Evolutionary conservation across 1,140 invertebrate genomes (phyloP), one percentile per base, ranked within the genome.

Genomic region (Dufourea novaeangliae): DNA sequence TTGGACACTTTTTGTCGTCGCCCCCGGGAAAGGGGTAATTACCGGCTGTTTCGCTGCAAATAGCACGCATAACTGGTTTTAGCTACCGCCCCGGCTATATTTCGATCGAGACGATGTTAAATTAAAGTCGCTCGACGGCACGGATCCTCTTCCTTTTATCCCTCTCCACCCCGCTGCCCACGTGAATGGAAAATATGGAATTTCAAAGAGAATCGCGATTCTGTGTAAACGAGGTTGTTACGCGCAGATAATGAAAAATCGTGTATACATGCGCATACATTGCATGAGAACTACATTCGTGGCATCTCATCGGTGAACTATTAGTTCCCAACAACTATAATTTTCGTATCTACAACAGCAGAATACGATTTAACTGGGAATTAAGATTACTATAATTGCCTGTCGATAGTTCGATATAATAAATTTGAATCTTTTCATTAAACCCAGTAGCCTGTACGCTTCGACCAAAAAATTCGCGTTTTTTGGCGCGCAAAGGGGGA

Each of bases 1-100:
- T 84, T 80, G 74, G 82, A 83, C 83, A 84, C 71, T 84, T 82
- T 72, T 79, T 57, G 80, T 67, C 62, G 64, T 66, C n/a, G 29
- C 32, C 14, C 63, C 25, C 32, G 39, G 54, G 50, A 71, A 77
- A 70, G 41, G 52, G 66, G 54, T 70, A 77, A 52, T 62, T 41
- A 69, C 46, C 41, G 74, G 14, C 37, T 56, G 50, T 46, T 32
- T 41, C 71, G 44, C 59, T 39, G 61, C 54, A 73, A 74, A 67
- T 56, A 66, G 37, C 25, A 54, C 44, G 71, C 71, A 37, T 67
- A 75, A 74, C 50, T 74, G 46, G 46, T 56, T 67, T 8, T 20
- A 56, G 22, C 39, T n/a, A 56, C 34, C 25, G 32, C 25, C 25
- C 63, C n/a, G 17, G 50, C 32, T n/a, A 6, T 39, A 32, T 39